phyloP scores from a whole-genome alignment of 2,797 vertebrate genomes.

The Hyperoplus immaculatus region DNA sequence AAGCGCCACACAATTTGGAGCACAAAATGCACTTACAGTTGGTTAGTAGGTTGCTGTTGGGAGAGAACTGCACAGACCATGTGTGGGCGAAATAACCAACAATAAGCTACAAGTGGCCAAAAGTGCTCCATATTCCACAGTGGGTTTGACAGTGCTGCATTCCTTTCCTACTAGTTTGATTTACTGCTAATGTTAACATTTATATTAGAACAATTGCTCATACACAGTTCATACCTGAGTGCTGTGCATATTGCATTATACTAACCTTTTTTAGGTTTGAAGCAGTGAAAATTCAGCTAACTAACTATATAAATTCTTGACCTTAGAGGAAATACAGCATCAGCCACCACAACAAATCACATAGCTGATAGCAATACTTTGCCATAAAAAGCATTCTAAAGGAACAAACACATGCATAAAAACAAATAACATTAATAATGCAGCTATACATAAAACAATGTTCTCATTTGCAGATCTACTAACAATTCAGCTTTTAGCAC shows the following conservation, averaged over 20 bases:
- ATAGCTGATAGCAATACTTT: conserved; percentile 44
- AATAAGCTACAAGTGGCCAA: conserved; percentile 16
- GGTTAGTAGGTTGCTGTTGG: conserved; percentile 3
- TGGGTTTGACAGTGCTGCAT: neutral
- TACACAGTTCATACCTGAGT: neutral
- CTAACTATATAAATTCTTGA: conserved; percentile 29
- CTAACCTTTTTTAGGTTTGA: neutral
- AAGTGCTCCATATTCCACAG: conserved; percentile 2
- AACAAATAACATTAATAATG: neutral
- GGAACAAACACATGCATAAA: neutral
- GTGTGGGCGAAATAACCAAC: conserved; percentile 33
- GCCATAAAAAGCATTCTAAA: conserved; percentile 30
- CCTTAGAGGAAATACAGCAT: conserved; percentile 19
- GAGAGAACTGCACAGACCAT: conserved; percentile 11
- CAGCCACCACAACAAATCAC: conserved; percentile 35
- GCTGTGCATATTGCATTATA: neutral
- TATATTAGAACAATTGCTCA: neutral
- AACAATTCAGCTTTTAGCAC: conserved; percentile 38
- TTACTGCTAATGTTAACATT: neutral
- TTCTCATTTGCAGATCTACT: conserved; percentile 41
- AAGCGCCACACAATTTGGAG: neutral
- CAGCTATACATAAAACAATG: conserved; percentile 33
- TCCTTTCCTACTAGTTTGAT: neutral
- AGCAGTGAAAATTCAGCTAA: conserved; percentile 23
- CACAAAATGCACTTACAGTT: conserved; percentile 8